Evolutionary conservation across 2,797 vertebrate genomes (phyloP).

Genomic region (Galago senegalensis): DNA sequence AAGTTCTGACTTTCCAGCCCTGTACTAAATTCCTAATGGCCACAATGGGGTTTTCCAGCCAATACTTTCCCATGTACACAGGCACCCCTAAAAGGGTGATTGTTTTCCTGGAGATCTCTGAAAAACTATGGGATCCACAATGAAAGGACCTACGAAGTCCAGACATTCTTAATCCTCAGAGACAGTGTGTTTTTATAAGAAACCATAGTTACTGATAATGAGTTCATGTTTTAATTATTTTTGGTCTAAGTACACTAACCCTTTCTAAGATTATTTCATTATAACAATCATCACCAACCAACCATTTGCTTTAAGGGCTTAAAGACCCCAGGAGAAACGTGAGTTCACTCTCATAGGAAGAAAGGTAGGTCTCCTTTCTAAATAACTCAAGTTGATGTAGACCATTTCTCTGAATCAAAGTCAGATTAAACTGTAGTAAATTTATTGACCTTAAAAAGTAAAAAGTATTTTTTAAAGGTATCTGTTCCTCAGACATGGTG

Average conservation of each 20-base stretch:
- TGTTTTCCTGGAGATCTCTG: background rate
- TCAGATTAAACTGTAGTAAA: conserved; percentile 25
- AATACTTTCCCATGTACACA: background rate
- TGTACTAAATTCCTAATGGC: background rate
- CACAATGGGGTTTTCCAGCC: background rate
- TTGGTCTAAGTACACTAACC: background rate
- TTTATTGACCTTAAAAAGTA: conserved; percentile 29
- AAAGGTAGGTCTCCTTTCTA: background rate
- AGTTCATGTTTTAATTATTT: background rate
- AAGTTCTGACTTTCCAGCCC: background rate
- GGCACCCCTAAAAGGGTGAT: background rate
- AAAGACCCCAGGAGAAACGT: background rate
- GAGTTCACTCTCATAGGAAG: background rate
- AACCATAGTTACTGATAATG: background rate
- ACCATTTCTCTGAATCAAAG: conserved; percentile 47
- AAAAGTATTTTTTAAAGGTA: background rate
- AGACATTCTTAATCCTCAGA: background rate
- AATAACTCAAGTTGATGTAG: background rate
- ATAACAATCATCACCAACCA: background rate
- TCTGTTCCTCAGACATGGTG: background rate
- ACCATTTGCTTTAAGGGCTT: background rate
- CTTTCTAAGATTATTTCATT: background rate
- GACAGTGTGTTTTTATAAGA: background rate
- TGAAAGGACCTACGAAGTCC: background rate
- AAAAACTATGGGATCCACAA: background rate